Conservation (phyloP, 2,113 vertebrate species). For the Columba livia region DNA sequence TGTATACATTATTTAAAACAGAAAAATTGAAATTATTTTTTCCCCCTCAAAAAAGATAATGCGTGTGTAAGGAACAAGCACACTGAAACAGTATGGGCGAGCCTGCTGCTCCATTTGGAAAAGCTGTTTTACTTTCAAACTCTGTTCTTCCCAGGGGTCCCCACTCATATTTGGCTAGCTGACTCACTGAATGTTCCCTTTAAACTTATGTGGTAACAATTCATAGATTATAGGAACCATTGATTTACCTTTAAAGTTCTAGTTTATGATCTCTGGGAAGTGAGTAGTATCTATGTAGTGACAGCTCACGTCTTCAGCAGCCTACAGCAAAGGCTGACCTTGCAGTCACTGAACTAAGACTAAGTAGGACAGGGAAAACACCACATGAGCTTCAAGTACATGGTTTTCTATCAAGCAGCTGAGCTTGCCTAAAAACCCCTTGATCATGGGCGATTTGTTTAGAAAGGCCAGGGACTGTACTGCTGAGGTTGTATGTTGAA, state of each 20-base stretch:
- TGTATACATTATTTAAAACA: not conserved
- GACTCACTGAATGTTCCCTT: not conserved
- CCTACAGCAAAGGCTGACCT: not conserved
- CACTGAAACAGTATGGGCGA: not conserved
- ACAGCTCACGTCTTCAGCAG: not conserved
- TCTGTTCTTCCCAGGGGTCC: not conserved
- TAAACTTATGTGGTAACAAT: not conserved
- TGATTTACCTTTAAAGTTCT: constrained; percentile 13
- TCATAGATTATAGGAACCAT: not conserved
- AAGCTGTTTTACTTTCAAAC: not conserved
- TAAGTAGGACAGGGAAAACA: not conserved
- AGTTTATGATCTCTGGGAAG: not conserved
- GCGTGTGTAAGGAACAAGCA: not conserved
- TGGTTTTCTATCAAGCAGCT: not conserved
- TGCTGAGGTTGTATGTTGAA: not conserved
- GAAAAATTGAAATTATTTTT: not conserved
- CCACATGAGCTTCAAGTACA: fast-evolving
- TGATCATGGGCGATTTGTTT: not conserved
- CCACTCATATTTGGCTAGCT: not conserved
- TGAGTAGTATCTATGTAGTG: not conserved
- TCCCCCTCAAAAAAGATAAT: not conserved
- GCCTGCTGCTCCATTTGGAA: not conserved
- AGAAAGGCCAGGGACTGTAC: not conserved
- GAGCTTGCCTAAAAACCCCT: not conserved
- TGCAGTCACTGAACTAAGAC: not conserved